phyloP scores from a whole-genome alignment of 2,797 vertebrate species.

The Coendou prehensilis region DNA sequence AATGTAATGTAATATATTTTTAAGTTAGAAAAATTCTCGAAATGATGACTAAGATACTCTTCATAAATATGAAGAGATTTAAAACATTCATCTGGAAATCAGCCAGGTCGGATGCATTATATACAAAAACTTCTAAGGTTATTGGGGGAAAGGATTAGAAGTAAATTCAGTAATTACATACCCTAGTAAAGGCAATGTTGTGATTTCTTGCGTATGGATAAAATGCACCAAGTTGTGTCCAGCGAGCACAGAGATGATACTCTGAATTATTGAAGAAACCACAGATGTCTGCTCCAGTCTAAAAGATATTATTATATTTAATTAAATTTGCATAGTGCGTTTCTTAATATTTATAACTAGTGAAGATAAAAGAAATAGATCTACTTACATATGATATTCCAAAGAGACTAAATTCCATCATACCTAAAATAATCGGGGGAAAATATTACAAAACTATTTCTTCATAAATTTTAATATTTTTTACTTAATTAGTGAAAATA shows the following conservation, averaged over 20 bases:
- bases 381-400: constrained; percentile 96
- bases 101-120: background rate
- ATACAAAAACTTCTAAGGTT: background rate
- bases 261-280: constrained; percentile 93
- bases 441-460: background rate
- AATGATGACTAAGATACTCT: background rate
- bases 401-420: constrained; percentile 98
- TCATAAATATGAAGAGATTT: background rate
- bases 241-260: constrained; percentile 95
- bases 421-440: constrained; percentile 89
- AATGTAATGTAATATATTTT: background rate
- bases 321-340: background rate
- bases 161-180: constrained; percentile 54
- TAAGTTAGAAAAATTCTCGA: background rate
- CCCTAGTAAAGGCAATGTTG: constrained; percentile 87
- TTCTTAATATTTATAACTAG: constrained; percentile 9
- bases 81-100: background rate
- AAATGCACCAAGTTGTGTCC: constrained; percentile 97
- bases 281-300: constrained; percentile 98
- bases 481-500: background rate
- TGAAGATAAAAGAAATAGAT: background rate
- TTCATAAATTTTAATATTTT: constrained; percentile 25
- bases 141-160: background rate
- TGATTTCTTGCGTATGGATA: constrained; percentile 97
- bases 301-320: constrained; percentile 77